Evolutionary conservation across 92 coral and sea anemone species (phyloP), one percentile per base, ranked within the genome.

Genomic region (Palythoa heliodiscus): DNA sequence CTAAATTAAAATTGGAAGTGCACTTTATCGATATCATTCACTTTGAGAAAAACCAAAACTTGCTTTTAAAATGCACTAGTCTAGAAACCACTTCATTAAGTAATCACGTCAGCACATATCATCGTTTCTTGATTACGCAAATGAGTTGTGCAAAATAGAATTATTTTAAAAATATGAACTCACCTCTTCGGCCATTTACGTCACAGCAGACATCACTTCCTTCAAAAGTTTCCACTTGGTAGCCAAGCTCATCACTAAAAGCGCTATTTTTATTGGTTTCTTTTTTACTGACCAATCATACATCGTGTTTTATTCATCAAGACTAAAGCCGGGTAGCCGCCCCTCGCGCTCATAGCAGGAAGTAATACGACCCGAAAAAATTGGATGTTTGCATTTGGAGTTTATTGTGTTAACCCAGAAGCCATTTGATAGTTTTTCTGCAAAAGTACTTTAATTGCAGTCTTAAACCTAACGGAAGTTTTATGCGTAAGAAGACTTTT

Each of bases 321-420:
- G 47, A 20, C 15, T 38, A n/a, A 50, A 29, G 84, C 84, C 84
- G 52, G 84, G 84, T 80, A 66, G 73, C 84, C 84, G 73, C 84
- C 84, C 83, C 83, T 78, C 4, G 53, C 29, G 12, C 40, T 16
- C 40, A 66, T 25, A 80, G 74, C 74, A 80, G 84, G 84, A 80
- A 80, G 84, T 80, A 40, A 63, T 17, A 3, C 73, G 54, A 20
- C 0, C 8, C 14, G 14, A 20, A 67, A 67, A 67, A 67, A 67
- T 22, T 22, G 5, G 4, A 67, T 22, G 73, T 25, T 63, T 63
- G 69, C 22, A 13, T 35, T 78, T 76, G 52, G 67, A 40, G 55
- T 76, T 35, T 17, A 50, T 38, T 17, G 64, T 19, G 14, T 14
- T 14, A 77, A 37, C 20, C 39, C 22, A 78, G 14, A 52, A 24